Evolutionary conservation across 2,113 vertebrate genomes (phyloP).

Genomic region (Todiramphus saurophagus): DNA sequence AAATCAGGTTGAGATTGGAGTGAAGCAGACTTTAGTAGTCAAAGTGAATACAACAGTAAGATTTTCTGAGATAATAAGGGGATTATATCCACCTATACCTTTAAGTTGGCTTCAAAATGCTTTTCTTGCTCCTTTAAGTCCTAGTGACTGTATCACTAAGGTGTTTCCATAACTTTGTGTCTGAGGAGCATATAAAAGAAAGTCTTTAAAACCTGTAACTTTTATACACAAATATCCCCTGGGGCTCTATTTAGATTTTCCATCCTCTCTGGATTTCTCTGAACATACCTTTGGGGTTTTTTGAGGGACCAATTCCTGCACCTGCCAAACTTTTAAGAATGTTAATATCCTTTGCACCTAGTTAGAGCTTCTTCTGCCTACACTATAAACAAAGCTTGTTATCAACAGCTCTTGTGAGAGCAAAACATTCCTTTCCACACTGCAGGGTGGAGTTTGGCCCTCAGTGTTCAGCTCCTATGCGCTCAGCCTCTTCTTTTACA

Average conservation of each 20-base stretch:
- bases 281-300: not conserved
- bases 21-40: not conserved
- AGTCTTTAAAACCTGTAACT: not conserved
- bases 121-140: not conserved
- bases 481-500: not conserved
- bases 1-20: not conserved
- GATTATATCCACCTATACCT: not conserved
- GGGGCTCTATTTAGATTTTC: not conserved
- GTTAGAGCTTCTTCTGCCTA: conserved; percentile 27
- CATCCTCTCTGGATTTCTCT: not conserved
- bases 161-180: not conserved
- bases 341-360: conserved; percentile 5
- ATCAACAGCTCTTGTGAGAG: conserved; percentile 18
- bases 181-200: not conserved
- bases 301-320: conserved; percentile 6
- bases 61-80: not conserved
- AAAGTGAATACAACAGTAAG: not conserved
- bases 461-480: not conserved
- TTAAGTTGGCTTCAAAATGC: conserved; percentile 11
- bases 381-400: not conserved
- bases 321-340: conserved; percentile 2
- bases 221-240: not conserved
- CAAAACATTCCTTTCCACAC: conserved; percentile 30
- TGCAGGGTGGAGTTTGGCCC: not conserved
- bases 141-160: not conserved